A percentile compares a stretch with the other conserved stretches of the same genome.
Conservation (phyloP, 2,113 vertebrate genomes). For the Laticauda laticaudata region DNA sequence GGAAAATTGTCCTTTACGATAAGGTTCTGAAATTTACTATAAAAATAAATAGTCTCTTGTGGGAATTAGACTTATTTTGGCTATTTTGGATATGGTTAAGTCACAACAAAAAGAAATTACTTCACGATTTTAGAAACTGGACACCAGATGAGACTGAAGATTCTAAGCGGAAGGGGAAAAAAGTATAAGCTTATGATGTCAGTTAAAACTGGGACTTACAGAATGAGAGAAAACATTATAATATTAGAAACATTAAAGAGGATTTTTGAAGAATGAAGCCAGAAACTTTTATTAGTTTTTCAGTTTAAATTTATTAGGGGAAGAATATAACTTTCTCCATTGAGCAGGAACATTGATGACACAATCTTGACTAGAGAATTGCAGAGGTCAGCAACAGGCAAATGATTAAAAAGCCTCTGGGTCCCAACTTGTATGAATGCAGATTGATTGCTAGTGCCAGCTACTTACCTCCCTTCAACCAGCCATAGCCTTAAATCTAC, state of each 20-base stretch:
- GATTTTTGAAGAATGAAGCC: not conserved
- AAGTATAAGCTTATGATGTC: not conserved
- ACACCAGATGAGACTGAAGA: not conserved
- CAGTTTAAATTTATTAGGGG: not conserved
- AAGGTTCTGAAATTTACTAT: not conserved
- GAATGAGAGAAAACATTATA: not conserved
- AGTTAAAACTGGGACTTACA: not conserved
- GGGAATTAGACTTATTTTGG: not conserved
- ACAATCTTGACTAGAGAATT: not conserved
- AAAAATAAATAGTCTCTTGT: not conserved
- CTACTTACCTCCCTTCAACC: not conserved
- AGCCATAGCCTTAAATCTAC: not conserved
- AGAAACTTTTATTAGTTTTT: not conserved
- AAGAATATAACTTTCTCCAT: not conserved
- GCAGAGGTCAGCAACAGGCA: not conserved
- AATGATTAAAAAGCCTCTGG: conserved; percentile 13
- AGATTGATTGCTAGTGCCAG: not conserved
- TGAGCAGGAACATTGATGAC: not conserved
- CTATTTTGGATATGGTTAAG: not conserved
- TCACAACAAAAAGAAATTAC: not conserved
- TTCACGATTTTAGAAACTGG: not conserved
- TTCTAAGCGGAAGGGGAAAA: not conserved
- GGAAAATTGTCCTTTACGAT: not conserved
- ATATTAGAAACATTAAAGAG: not conserved
- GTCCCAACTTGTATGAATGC: not conserved